Base-by-base conservation (phyloP, 2,797 vertebrate species). In the Sebastolobus alascanus region DNA sequence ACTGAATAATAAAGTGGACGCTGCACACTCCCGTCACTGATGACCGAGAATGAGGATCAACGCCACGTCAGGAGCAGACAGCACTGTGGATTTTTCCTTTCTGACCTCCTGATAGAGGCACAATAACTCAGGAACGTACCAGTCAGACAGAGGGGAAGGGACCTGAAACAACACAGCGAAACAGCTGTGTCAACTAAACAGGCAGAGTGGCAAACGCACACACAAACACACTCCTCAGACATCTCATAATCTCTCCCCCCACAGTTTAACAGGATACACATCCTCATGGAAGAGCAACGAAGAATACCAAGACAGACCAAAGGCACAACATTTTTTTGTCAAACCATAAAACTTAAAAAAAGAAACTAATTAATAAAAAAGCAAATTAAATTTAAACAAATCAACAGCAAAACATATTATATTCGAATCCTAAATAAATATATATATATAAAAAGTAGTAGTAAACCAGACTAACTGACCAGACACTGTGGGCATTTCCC, bases 151-250 rank as follows among this genome's bases (percentile, higher is more conserved):
- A 78, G 68, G 84, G 90, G 80, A 90, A 90, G 72, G 52, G 70
- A 88, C 83, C 89, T 92, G 89, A 92, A 89, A 86, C 88, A 94
- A 94, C 93, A 93, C 81, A 55, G 18, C 0, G 63, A 71, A 79
- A 77, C 93, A 93, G 93, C 94, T 94, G 92, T 90, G 91, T 90
- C 89, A 94, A 93, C 89, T 77, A 72, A 79, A 84, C 77, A 79
- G 58, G 25, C 76, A 33, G 37, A 68, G 31, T 4, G 27, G 7
- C 54, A 46, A 35, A 72, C 68, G 65, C 63, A 71, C 35, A 72
- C 60, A 75, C 25, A n/a, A 35, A 66, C 68, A 79, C 71, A 77
- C 63, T 14, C 38, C 46, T 69, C 27, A 64, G 1, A 66, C 20
- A 11, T 61, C 27, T 46, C 16, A 37, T 50, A 73, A 63, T 20